These are phyloP conservation scores for Pristionchus fissidentatus DNA, from an alignment of 2,888 invertebrate species.

Conservation along the genomic window DNA sequence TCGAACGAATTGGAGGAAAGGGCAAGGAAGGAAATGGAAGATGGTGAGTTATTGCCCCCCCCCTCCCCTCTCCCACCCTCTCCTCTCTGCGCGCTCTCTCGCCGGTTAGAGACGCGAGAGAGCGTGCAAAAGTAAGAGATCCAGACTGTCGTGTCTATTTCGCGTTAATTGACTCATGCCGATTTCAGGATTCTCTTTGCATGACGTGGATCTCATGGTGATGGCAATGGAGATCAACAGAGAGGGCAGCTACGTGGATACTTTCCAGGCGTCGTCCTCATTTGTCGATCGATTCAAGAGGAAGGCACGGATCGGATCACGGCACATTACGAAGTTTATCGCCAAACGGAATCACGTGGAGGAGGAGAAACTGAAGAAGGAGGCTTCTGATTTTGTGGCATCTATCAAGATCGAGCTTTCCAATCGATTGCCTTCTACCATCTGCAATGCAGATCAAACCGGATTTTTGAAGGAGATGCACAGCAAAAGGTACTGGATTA, in stretches of 20 bases:
- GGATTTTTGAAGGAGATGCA: conserved; percentile 30
- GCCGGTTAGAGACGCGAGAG: background rate
- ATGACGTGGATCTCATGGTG: background rate
- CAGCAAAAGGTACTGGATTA: background rate
- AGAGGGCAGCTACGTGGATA: background rate
- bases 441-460: conserved; percentile 10
- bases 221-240: background rate
- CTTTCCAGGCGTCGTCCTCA: background rate
- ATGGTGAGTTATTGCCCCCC: background rate
- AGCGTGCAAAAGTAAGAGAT: no score
- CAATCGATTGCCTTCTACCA: no score
- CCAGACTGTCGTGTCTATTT: no score
- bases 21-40: background rate
- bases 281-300: background rate
- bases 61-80: no score
- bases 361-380: background rate
- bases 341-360: background rate
- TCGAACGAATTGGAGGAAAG: background rate
- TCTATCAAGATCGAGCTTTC: background rate
- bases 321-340: background rate
- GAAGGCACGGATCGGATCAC: background rate
- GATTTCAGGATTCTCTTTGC: background rate
- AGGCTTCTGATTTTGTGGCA: background rate
- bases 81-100: background rate
- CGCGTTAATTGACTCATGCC: no score